phyloP scores from a whole-genome alignment of 2,113 vertebrate genomes.

The Cacatua alba region DNA sequence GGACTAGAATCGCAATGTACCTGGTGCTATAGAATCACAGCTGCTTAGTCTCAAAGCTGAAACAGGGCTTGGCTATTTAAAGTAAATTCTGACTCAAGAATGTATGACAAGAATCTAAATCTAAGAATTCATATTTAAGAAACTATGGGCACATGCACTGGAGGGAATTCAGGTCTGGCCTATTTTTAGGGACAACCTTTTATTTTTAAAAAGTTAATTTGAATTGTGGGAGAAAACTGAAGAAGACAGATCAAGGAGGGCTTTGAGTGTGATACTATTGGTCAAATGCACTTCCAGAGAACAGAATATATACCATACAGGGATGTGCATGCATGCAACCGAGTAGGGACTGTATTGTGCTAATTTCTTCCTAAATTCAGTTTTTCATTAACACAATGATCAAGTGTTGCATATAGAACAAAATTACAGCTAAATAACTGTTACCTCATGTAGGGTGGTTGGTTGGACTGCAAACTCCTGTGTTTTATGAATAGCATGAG shows the following conservation, averaged over 20 bases:
- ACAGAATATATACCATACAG: neutral
- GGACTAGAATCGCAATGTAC: neutral
- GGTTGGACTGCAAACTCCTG: neutral
- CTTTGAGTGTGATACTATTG: neutral
- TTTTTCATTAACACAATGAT: neutral
- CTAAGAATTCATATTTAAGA: neutral
- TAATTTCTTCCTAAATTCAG: constrained; percentile 4
- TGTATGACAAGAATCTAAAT: neutral
- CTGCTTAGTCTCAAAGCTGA: neutral
- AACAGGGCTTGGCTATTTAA: neutral
- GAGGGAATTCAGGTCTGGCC: neutral
- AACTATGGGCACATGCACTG: neutral
- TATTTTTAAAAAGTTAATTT: neutral
- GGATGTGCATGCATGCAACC: neutral
- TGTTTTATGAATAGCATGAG: neutral
- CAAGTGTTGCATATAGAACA: neutral
- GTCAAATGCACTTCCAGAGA: neutral
- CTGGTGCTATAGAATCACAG: neutral
- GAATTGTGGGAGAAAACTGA: neutral
- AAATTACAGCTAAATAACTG: neutral
- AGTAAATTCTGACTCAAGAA: neutral
- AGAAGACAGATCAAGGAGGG: neutral
- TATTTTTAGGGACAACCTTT: neutral
- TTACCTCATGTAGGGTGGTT: neutral
- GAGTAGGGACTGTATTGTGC: neutral